phyloP scores from a whole-genome alignment of 2,888 invertebrate species.

The Drosophila pseudotakahashii region DNA sequence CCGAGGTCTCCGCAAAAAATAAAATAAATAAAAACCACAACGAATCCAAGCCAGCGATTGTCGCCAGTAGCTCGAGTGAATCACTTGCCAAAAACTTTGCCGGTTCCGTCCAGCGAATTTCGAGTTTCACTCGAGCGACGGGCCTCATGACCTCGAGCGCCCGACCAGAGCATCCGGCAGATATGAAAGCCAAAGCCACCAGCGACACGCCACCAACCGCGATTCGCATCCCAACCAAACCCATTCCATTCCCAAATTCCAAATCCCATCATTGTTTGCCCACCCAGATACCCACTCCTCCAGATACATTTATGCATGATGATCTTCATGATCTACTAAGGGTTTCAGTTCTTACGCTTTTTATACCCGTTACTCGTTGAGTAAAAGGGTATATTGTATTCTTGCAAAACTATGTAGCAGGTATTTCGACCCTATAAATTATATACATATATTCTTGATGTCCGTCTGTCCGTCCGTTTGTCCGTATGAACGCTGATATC shows the following conservation, averaged over 20 bases:
- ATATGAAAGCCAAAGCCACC: conserved; percentile 26
- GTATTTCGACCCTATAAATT: no score
- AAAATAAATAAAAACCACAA: neutral
- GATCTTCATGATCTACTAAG: neutral
- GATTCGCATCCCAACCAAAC: conserved; percentile 3
- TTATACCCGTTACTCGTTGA: no score
- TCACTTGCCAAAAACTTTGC: conserved; percentile 18
- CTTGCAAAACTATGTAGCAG: no score
- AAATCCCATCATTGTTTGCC: conserved; percentile 37
- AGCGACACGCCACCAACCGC: conserved; percentile 16
- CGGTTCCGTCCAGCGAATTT: conserved; percentile 21
- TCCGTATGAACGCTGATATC: no score
- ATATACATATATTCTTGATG: no score
- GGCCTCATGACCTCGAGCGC: conserved; percentile 60
- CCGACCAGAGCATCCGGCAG: conserved; percentile 42
- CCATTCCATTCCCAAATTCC: neutral
- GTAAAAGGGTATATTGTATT: no score
- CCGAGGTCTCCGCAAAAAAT: conserved; percentile 11
- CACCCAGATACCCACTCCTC: conserved; percentile 23
- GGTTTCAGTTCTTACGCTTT: neutral
- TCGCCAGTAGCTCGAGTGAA: conserved; percentile 25
- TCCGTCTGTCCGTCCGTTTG: no score
- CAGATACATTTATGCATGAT: conserved; percentile 39
- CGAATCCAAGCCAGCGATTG: conserved; percentile 38
- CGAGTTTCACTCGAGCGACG: conserved; percentile 63